Base-by-base conservation (phyloP, 2,888 invertebrate species). In the Malthinus seriepunctatus region DNA sequence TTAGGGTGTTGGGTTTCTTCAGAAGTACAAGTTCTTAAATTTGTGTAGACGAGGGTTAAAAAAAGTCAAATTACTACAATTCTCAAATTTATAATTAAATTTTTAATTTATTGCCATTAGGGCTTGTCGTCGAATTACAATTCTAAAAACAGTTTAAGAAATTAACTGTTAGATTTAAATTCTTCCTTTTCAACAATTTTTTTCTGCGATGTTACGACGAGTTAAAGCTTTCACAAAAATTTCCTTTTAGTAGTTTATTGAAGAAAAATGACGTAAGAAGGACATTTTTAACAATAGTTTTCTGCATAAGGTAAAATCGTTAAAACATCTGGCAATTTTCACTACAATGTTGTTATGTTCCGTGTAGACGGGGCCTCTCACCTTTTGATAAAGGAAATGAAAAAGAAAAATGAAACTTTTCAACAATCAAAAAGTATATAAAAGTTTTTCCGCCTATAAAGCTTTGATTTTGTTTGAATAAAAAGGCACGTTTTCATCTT, bases 21-120 rank as follows among this genome's bases (percentile, higher is more conserved):
- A 15, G 33, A 11, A 10, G 46, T 33, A 47, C 33, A 42, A 32
- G 39, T 51, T 51, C 32, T 42, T 42, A 42, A 42, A 32, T 50
- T 37, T 23, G 33, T 14, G 51, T 9, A 33, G 33, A 32, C 10
- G 44, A 11, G 45, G 31, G 35, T 35, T 23, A 23, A 46, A 45
- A n/a, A 51, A 45, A 46, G 37, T 37, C 35, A 35, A 38, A 33
- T 50, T 33, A 11, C 33, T 42, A 33, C 42, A 44, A 35, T 14
- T 46, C 45, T 10, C 45, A 46, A 23, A 52, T 52, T 52, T 46
- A 52, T 52, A 52, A 52, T 52, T 52, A 52, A 52, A 52, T 52
- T 52, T 44, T 10, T 37, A 52, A 52, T 52, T 46, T 52, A 52
- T 32, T 45, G 34, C 46, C 23, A 23, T 23, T 23, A 23, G 23